These are phyloP conservation scores for Dreissena rostriformis DNA, from an alignment of 1,140 invertebrate species.

Conservation along the genomic window DNA sequence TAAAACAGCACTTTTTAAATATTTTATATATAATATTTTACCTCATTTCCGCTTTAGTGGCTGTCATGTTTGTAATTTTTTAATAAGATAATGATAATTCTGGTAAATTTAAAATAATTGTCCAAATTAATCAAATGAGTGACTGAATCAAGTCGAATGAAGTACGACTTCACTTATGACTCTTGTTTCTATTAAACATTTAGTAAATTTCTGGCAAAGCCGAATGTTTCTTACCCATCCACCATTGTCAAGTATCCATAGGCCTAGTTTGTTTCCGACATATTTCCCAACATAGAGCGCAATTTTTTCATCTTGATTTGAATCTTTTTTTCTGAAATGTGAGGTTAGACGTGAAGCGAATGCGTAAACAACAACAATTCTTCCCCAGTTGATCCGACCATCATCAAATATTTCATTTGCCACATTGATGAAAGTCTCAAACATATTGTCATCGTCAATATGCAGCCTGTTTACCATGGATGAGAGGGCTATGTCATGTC, in stretches of 20 bases:
- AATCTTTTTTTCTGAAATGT: slow-evolving; percentile 82
- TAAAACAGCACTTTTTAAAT: too few relatives aligned
- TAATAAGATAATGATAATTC: too few relatives aligned
- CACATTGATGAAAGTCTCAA: slow-evolving; percentile 84
- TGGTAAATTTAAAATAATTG: too few relatives aligned
- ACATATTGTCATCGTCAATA: slow-evolving; percentile 83
- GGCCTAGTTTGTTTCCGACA: slow-evolving; percentile 80
- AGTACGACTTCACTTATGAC: neutral
- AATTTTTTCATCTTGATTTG: slow-evolving; percentile 76
- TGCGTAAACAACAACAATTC: slow-evolving; percentile 85
- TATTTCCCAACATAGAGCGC: slow-evolving; percentile 81
- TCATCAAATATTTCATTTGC: slow-evolving; percentile 85
- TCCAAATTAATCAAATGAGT: too few relatives aligned
- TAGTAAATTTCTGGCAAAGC: neutral
- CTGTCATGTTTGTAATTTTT: too few relatives aligned
- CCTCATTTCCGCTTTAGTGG: too few relatives aligned
- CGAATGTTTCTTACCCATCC: slow-evolving; percentile 81
- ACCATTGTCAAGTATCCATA: slow-evolving; percentile 80
- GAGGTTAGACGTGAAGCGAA: slow-evolving; percentile 84
- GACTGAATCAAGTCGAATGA: too few relatives aligned
- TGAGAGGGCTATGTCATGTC: slow-evolving; percentile 85
- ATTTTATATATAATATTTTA: too few relatives aligned
- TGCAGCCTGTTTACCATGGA: slow-evolving; percentile 85
- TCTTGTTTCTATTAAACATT: neutral
- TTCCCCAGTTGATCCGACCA: slow-evolving; percentile 84